phyloP scores from a whole-genome alignment of 92 coral and sea anemone species.

The Heteractis magnifica region DNA sequence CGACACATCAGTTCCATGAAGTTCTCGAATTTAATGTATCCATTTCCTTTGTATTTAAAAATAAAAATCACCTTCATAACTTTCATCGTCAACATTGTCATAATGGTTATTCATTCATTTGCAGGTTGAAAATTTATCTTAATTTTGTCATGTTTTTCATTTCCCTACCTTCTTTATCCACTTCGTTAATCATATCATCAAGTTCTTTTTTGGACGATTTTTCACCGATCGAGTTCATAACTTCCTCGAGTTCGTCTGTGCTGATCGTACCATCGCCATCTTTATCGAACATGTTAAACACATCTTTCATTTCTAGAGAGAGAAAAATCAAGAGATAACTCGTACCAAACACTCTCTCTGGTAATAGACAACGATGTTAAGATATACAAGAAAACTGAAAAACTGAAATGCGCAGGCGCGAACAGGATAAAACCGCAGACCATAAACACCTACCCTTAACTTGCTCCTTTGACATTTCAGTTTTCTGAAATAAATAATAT shows the following conservation, averaged over 20 bases:
- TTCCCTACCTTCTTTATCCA: slow-evolving; percentile 68
- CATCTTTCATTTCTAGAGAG: slow-evolving; percentile 50
- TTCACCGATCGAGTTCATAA: slow-evolving; percentile 73
- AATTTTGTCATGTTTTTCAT: background rate
- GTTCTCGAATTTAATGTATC: slow-evolving; percentile 79
- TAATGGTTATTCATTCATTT: background rate
- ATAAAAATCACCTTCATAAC: background rate
- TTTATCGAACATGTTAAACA: slow-evolving; percentile 73
- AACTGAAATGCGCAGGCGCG: background rate
- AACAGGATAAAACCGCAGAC: background rate
- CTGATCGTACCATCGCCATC: slow-evolving; percentile 78
- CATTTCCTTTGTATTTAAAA: slow-evolving; percentile 54
- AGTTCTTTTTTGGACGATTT: slow-evolving; percentile 60
- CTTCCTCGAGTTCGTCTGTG: slow-evolving; percentile 60
- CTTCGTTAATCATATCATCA: slow-evolving; percentile 72
- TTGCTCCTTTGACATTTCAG: slow-evolving; percentile 47
- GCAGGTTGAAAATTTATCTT: background rate
- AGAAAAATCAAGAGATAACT: background rate
- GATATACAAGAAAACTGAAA: background rate
- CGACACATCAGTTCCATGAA: slow-evolving; percentile 79
- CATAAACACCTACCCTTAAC: slow-evolving; percentile 21
- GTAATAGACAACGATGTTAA: too few relatives aligned
- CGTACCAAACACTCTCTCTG: too few relatives aligned
- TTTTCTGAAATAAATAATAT: slow-evolving; percentile 16
- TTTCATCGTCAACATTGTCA: background rate